Percentiles rank a stretch among this genome's conserved stretches.
These are phyloP conservation scores for Busseola fusca DNA, from an alignment of 2,888 invertebrate species.

Conservation along the genomic window DNA sequence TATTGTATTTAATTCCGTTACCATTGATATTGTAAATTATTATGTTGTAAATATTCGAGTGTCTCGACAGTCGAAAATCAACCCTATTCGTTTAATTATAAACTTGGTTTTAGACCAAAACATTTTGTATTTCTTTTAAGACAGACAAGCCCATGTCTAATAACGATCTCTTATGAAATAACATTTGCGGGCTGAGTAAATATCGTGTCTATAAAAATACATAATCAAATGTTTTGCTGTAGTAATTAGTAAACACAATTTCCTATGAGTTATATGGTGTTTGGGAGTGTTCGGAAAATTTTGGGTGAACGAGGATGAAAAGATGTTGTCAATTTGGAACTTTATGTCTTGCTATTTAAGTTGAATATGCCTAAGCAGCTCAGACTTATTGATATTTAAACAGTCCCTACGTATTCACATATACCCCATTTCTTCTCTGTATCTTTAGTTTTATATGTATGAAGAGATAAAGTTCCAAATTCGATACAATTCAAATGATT, in stretches of 20 bases:
- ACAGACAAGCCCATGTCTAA: background rate
- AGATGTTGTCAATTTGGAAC: conserved; percentile 29
- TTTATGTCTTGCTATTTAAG: conserved; percentile 18
- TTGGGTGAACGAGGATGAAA: conserved; percentile 17
- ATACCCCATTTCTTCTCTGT: background rate
- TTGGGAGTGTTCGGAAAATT: conserved; percentile 30
- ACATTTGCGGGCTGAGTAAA: background rate
- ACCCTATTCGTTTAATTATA: conserved; percentile 51
- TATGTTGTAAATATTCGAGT: conserved; percentile 59
- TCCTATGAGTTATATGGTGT: conserved; percentile 39
- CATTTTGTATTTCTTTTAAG: conserved; percentile 39
- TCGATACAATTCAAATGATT: conserved; percentile 11
- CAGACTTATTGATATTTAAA: conserved; percentile 1
- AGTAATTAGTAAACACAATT: conserved; percentile 34
- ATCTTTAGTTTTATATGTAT: background rate
- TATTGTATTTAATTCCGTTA: conserved; percentile 54
- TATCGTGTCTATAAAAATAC: conserved; percentile 34
- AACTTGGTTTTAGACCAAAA: conserved; percentile 44
- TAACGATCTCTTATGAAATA: background rate
- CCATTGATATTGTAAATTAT: conserved; percentile 60
- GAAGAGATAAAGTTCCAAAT: conserved; percentile 32
- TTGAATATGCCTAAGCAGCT: conserved; percentile 17
- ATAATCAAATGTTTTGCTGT: conserved; percentile 27
- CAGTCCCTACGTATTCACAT: background rate
- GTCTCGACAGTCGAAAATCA: conserved; percentile 52